Percentiles rank a stretch among this genome's conserved stretches.
These are phyloP conservation scores for Pelodiscus sinensis DNA, from an alignment of 2,113 vertebrate genomes.

Conservation along the genomic window DNA sequence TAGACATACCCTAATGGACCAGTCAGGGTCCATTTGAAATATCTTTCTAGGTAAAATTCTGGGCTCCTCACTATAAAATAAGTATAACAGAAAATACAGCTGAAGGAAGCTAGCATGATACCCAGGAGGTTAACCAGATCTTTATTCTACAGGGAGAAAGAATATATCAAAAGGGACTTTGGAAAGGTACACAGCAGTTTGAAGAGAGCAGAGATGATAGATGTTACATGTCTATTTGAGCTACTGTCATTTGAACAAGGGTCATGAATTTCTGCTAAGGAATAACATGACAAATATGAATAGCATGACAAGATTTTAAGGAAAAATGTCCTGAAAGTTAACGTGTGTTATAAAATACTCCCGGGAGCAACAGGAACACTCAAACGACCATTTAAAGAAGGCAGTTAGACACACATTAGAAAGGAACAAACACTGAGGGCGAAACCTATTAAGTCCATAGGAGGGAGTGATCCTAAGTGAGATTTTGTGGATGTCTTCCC, in stretches of 20 bases:
- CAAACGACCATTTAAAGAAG: background rate
- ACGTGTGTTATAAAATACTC: background rate
- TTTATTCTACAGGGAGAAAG: background rate
- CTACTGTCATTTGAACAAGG: slow-evolving; percentile 13
- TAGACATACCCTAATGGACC: too few relatives aligned
- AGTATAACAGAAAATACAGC: background rate
- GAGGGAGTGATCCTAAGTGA: slow-evolving; percentile 14
- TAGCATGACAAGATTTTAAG: slow-evolving; percentile 11
- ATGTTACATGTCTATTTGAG: slow-evolving; percentile 6
- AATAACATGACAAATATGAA: background rate
- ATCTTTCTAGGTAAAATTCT: background rate
- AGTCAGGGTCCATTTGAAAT: background rate
- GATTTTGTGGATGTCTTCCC: background rate
- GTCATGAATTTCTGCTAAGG: background rate
- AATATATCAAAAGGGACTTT: background rate
- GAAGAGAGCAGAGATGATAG: slow-evolving; percentile 10
- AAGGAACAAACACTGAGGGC: slow-evolving; percentile 33
- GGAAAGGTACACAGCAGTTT: background rate
- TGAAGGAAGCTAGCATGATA: background rate
- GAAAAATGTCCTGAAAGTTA: background rate
- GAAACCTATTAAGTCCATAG: background rate
- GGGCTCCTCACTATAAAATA: background rate
- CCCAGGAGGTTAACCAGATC: background rate
- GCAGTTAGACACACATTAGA: background rate
- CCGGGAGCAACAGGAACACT: too few relatives aligned